Evolutionary conservation across 2,113 vertebrate species (phyloP).

Genomic region (Tupaia chinensis): DNA sequence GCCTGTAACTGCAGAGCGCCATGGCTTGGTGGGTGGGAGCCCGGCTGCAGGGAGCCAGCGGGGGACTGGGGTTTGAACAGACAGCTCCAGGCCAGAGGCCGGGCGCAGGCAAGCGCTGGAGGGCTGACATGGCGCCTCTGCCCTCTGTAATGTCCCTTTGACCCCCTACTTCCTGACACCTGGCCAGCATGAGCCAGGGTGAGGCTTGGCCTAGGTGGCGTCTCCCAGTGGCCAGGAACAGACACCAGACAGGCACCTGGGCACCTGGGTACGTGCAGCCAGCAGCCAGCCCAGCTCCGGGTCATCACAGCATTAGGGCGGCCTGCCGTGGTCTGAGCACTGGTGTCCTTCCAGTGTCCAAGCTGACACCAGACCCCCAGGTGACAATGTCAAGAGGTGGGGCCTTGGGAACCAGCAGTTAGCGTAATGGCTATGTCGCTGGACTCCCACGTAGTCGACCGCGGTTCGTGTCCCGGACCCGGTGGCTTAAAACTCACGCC

Average conservation of each 20-base stretch:
- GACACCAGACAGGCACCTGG: fast-evolving
- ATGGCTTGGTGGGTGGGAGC: fast-evolving
- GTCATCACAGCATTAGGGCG: neutral
- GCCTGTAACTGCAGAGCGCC: fast-evolving
- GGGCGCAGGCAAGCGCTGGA: fast-evolving
- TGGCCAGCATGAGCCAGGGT: neutral
- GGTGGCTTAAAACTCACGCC: too few relatives aligned
- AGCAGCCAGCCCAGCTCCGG: too few relatives aligned
- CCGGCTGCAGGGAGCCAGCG: fast-evolving
- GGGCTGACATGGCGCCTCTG: fast-evolving
- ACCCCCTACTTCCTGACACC: fast-evolving
- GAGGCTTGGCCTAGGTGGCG: too few relatives aligned
- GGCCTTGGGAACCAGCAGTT: too few relatives aligned
- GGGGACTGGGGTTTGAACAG: fast-evolving
- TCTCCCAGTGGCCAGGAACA: neutral
- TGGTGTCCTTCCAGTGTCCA: neutral
- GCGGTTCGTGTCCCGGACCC: too few relatives aligned
- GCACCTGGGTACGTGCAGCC: neutral
- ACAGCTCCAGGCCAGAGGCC: neutral
- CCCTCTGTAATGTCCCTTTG: fast-evolving
- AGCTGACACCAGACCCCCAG: neutral
- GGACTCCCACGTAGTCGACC: too few relatives aligned
- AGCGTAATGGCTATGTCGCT: too few relatives aligned
- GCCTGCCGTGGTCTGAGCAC: neutral
- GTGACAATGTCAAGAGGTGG: neutral